A percentile compares a stretch with the other conserved stretches of the same genome.
Evolutionary conservation across 2,888 invertebrate species (phyloP).

Genomic region (Drosophila eohydei): DNA sequence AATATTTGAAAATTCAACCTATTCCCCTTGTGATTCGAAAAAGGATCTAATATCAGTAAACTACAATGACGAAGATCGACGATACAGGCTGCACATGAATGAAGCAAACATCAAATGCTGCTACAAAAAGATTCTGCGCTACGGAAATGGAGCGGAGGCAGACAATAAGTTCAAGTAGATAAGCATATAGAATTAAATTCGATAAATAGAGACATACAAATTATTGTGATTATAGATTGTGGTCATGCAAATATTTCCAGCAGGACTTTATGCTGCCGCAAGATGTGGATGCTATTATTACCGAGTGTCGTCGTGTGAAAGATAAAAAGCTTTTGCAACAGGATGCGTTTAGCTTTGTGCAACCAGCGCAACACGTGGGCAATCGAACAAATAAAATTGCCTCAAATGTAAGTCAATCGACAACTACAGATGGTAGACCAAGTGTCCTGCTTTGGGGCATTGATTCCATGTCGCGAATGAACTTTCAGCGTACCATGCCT

Average conservation of each 20-base stretch:
- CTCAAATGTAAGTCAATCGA: slow-evolving; percentile 33
- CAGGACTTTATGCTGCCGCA: slow-evolving; percentile 71
- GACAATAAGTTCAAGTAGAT: slow-evolving; percentile 77
- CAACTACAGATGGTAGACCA: slow-evolving; percentile 68
- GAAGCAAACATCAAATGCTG: slow-evolving; percentile 73
- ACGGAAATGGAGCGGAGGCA: slow-evolving; percentile 63
- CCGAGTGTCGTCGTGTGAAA: slow-evolving; percentile 83
- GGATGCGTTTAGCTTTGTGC: slow-evolving; percentile 86
- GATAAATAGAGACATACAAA: not conserved
- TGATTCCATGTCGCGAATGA: slow-evolving; percentile 92
- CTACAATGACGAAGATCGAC: slow-evolving; percentile 58
- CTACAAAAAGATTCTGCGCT: slow-evolving; percentile 78
- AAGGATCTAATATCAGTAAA: slow-evolving; percentile 70
- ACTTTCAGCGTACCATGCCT: slow-evolving; percentile 91
- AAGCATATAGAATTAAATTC: not conserved
- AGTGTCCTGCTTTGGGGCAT: slow-evolving; percentile 92
- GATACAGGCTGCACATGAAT: slow-evolving; percentile 71
- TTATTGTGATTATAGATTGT: slow-evolving; percentile 53
- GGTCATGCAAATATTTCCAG: slow-evolving; percentile 63
- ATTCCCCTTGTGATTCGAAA: slow-evolving; percentile 85
- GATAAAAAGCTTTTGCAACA: slow-evolving; percentile 69
- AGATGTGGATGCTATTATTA: slow-evolving; percentile 68
- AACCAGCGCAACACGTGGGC: slow-evolving; percentile 45
- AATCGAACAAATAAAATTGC: not conserved
- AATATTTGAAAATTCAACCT: slow-evolving; percentile 85